Conservation (phyloP, 2,113 vertebrate genomes). For the Micronisus gabar region DNA sequence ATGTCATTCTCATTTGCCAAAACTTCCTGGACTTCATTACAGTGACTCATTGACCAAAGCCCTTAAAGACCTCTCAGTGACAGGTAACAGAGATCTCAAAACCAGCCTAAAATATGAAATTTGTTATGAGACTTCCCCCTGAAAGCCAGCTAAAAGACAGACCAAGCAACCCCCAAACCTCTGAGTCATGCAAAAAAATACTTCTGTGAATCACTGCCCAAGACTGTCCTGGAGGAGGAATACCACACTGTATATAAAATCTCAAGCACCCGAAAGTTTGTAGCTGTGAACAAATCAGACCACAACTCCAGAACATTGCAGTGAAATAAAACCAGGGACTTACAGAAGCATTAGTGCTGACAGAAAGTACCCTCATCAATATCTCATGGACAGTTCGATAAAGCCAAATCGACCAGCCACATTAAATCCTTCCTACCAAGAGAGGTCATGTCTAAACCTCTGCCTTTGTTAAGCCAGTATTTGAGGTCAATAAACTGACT, state of each 20-base stretch:
- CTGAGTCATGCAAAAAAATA: not conserved
- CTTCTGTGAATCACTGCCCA: not conserved
- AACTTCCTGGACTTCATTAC: not conserved
- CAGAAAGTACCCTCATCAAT: not conserved
- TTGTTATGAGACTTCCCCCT: not conserved
- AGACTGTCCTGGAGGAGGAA: not conserved
- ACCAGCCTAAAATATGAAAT: not conserved
- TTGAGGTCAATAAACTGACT: not conserved
- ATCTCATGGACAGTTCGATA: not conserved
- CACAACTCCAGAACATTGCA: rapidly evolving
- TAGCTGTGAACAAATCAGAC: not conserved
- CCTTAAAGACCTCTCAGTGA: not conserved
- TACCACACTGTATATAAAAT: not conserved
- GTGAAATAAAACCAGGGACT: not conserved
- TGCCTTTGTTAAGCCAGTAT: not conserved
- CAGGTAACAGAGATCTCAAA: not conserved
- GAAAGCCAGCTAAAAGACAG: not conserved
- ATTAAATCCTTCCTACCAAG: not conserved
- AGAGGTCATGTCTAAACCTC: not conserved
- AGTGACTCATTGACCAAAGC: not conserved
- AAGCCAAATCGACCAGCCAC: not conserved
- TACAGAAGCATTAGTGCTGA: not conserved
- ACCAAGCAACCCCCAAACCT: not conserved
- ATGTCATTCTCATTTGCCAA: not conserved
- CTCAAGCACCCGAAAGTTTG: not conserved